Evolutionary conservation across 1,140 invertebrate genomes (phyloP), one percentile per base, ranked within the genome.

Genomic region (Ips nitidus): DNA sequence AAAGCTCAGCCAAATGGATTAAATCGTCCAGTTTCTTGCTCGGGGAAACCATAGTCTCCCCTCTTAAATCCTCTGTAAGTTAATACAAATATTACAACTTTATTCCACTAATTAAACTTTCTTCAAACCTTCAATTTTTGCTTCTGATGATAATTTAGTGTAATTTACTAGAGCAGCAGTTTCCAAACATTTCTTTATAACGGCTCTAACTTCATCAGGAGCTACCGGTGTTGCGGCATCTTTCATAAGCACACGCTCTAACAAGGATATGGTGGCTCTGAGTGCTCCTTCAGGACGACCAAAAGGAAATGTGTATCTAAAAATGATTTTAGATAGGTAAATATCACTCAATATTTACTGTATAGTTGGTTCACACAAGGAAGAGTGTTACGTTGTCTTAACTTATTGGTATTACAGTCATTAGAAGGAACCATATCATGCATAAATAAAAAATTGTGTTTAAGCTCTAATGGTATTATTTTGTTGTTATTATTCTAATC

Each of bases 181-280:
- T 85, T 99, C 97, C 67, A 99, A 85, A 81, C 97, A 97, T 70
- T 94, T 96, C 80, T 97, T 95, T 67, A 99, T 99, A 84, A 99
- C 92, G 39, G 87, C 87, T 73, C 97, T 86, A 1, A 99, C 97
- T 83, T 99, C 98, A 81, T 99, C 97, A 1, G 94, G 91, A 71
- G 95, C 91, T 2, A 98, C 96, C n/a, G 96, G 95, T 2, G 96
- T 98, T 1, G 58, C 94, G 67, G 58, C 94, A 66, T 99, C 98
- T 81, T 99, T 99, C 97, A 99, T 99, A 66, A 99, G 81, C 6
- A 99, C 97, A 72, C 97, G 86, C 85, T 99, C 98, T 61, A 99
- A 81, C 41, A 99, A 84, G 2, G 97, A 98, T 61, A 99, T 82
- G 4, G 97, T 98, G 37, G 95, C 92, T 88, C 98, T 99, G 62